phyloP scores from a whole-genome alignment of 2,113 vertebrate species.

The Xenopus tropicalis region DNA sequence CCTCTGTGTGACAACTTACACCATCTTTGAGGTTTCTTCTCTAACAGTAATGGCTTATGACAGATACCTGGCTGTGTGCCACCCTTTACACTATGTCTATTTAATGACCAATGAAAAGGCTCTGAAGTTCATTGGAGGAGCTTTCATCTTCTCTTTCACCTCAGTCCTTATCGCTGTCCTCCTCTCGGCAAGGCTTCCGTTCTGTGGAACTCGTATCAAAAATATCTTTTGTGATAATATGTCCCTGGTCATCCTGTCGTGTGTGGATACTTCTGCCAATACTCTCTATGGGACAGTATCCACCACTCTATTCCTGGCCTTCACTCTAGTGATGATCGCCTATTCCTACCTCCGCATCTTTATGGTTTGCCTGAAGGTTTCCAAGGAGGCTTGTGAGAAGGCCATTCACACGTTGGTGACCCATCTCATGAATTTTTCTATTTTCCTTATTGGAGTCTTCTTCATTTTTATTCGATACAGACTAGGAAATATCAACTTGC shows the following conservation, averaged over 20 bases:
- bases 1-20: background rate
- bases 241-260: background rate
- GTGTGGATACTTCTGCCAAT: background rate
- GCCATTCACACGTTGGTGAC: constrained; percentile 14
- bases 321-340: background rate
- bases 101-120: background rate
- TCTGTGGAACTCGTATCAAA: background rate
- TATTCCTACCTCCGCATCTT: constrained; percentile 16
- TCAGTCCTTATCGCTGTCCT: background rate
- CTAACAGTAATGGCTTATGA: constrained; percentile 10
- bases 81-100: background rate
- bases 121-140: background rate
- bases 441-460: background rate
- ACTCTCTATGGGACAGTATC: background rate
- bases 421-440: background rate
- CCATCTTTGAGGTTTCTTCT: background rate
- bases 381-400: constrained; percentile 3
- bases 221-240: constrained; percentile 6
- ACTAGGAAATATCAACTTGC: background rate
- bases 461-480: background rate
- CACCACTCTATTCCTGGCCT: background rate
- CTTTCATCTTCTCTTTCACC: background rate
- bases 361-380: background rate
- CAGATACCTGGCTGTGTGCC: constrained; percentile 2
- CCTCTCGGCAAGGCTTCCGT: background rate